These are phyloP conservation scores for Galleria mellonella DNA, from an alignment of 1,140 invertebrate genomes.

Conservation along the genomic window DNA sequence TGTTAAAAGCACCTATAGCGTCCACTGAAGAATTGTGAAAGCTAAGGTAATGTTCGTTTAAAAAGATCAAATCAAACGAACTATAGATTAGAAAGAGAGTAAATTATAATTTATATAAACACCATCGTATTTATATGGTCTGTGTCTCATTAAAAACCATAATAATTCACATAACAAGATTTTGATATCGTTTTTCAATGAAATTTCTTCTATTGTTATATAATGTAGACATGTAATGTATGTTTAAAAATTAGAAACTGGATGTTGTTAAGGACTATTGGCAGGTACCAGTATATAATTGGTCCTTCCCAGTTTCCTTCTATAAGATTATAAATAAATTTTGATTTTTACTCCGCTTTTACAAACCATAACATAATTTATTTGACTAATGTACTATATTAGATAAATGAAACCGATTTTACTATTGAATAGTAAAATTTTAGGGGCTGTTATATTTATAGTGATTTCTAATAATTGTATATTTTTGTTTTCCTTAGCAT, in stretches of 20 bases:
- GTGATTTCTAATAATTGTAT: conserved; percentile 56
- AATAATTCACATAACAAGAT: no score
- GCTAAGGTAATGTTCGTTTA: conserved; percentile 24
- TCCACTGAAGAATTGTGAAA: conserved; percentile 79
- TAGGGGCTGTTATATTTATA: conserved; percentile 68
- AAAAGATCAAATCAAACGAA: background rate
- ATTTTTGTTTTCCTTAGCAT: conserved; percentile 51
- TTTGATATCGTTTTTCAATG: conserved; percentile 6
- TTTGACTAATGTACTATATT: conserved; percentile 39
- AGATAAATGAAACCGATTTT: conserved; percentile 42
- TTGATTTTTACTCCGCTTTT: conserved; percentile 37
- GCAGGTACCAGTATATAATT: no score
- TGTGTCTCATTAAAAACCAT: no score
- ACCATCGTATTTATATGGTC: no score
- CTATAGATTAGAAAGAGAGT: background rate
- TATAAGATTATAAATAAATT: conserved; percentile 15
- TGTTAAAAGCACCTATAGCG: conserved; percentile 77
- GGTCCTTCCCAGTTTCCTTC: conserved; percentile 2
- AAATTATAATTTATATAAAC: no score
- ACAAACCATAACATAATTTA: conserved; percentile 30
- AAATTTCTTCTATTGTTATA: conserved; percentile 29
- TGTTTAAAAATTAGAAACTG: background rate
- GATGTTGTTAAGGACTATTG: conserved; percentile 4
- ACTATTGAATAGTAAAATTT: conserved; percentile 64
- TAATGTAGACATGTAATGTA: background rate